Conservation (phyloP, 1,140 invertebrate species). For the Sitophilus oryzae region DNA sequence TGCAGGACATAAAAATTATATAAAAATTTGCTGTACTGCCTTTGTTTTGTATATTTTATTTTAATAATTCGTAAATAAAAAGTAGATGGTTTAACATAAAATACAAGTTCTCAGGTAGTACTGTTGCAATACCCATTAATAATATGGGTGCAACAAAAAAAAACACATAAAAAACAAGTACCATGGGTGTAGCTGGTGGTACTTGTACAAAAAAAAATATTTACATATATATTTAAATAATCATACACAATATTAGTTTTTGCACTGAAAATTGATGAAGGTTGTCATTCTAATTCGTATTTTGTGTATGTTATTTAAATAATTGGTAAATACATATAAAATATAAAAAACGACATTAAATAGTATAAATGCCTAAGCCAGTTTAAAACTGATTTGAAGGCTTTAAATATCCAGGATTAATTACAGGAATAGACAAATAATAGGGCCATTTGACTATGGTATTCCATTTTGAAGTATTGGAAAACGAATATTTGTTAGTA, state of each 20-base stretch:
- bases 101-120: no score
- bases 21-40: no score
- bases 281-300: no score
- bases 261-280: no score
- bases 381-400: neutral
- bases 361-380: neutral
- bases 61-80: no score
- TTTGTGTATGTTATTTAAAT: no score
- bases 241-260: no score
- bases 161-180: neutral
- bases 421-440: neutral
- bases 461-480: neutral
- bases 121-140: neutral
- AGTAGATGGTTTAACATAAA: no score
- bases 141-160: neutral
- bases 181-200: neutral
- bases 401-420: neutral
- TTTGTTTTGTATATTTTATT: no score
- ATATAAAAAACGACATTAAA: no score
- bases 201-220: neutral
- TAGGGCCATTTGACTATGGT: neutral
- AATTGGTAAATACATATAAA: no score
- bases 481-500: neutral
- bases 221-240: neutral
- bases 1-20: neutral